Percentiles rank a stretch among this genome's conserved stretches.
These are phyloP conservation scores for Diloba caeruleocephala DNA, from an alignment of 2,888 invertebrate genomes.

Conservation along the genomic window DNA sequence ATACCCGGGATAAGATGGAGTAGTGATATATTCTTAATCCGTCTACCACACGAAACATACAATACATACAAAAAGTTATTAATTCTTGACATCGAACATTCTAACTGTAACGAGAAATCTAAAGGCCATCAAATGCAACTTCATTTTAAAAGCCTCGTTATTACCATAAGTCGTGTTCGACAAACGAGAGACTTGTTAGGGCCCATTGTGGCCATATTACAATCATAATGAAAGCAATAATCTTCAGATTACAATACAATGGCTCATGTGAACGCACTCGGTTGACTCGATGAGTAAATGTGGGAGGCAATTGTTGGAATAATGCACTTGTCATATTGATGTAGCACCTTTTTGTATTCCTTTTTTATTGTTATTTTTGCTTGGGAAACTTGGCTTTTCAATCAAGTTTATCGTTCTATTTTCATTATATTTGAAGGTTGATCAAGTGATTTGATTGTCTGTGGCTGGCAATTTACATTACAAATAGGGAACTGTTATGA, in stretches of 20 bases:
- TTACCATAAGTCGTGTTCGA: conserved; percentile 47
- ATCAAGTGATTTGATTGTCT: no score
- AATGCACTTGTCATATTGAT: conserved; percentile 18
- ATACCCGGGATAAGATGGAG: no score
- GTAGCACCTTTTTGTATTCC: neutral
- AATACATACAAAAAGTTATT: conserved; percentile 4
- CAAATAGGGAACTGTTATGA: no score
- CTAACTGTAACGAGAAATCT: conserved; percentile 20
- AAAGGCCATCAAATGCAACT: conserved; percentile 22
- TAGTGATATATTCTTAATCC: no score
- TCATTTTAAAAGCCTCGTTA: conserved; percentile 27
- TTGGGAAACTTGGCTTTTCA: no score
- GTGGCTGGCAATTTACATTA: no score
- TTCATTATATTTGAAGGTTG: no score
- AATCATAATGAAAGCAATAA: conserved; percentile 55
- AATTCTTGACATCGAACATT: conserved; percentile 1
- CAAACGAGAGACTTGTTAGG: conserved; percentile 52
- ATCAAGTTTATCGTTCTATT: no score
- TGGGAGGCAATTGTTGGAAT: conserved; percentile 34
- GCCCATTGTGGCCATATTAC: conserved; percentile 59
- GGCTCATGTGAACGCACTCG: conserved; percentile 46
- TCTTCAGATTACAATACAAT: conserved; percentile 66
- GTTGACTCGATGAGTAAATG: conserved; percentile 35
- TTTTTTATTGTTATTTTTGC: no score
- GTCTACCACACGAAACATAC: no score